Conservation (phyloP, 1,140 invertebrate species). For the Centruroides vittatus region DNA sequence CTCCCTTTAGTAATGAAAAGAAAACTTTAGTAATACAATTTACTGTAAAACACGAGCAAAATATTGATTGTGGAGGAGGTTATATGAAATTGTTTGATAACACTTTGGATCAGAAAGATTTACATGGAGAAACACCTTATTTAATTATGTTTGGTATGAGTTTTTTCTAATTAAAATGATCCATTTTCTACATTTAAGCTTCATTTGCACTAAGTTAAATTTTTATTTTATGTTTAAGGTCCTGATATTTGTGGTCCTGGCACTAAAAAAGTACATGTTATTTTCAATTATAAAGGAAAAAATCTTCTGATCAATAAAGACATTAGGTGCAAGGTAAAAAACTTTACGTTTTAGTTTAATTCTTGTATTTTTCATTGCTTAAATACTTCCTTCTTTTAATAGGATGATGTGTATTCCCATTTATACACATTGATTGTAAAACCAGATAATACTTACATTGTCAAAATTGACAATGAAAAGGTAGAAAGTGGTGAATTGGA, state of each 20-base stretch:
- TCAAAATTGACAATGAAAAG: constrained; percentile 94
- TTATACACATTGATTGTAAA: constrained; percentile 90
- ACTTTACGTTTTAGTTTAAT: no score
- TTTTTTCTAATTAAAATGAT: not conserved
- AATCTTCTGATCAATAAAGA: constrained; percentile 92
- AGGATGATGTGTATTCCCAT: constrained; percentile 94
- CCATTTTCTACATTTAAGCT: not conserved
- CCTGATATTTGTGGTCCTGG: constrained; percentile 18
- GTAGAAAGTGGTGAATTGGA: constrained; percentile 87
- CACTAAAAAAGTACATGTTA: constrained; percentile 66
- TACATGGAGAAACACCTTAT: constrained; percentile 94
- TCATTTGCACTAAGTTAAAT: not conserved
- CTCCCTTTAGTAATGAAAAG: constrained; percentile 78
- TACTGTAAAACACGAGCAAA: constrained; percentile 96
- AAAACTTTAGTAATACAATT: constrained; percentile 71
- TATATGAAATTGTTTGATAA: constrained; percentile 93
- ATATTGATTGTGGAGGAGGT: constrained; percentile 98
- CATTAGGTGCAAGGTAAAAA: constrained; percentile 39
- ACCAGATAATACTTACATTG: constrained; percentile 93
- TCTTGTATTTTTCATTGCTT: no score
- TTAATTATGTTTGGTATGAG: constrained; percentile 84
- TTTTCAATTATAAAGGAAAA: constrained; percentile 97
- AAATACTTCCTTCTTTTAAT: constrained; percentile 23
- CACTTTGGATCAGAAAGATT: constrained; percentile 69
- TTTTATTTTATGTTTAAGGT: constrained; percentile 31